phyloP scores from a whole-genome alignment of 2,888 invertebrate genomes.

The Hypomecis atomaria region DNA sequence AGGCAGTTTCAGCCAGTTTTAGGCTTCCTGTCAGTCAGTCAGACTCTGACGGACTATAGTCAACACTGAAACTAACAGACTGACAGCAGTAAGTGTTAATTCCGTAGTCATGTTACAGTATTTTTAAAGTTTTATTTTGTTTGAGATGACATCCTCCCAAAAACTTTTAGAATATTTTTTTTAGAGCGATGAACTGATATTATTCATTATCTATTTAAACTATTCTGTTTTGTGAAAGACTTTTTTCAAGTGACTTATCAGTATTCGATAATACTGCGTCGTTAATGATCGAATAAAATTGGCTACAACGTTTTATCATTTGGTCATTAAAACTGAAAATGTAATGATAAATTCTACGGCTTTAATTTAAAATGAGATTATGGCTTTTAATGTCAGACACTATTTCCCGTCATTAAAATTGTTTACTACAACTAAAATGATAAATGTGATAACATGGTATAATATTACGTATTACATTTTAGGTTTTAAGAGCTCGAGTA shows the following conservation, averaged over 20 bases:
- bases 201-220: too few species aligned
- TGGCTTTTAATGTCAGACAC: conserved; percentile 62
- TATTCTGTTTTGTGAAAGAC: background rate
- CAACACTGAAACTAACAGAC: too few species aligned
- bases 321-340: conserved; percentile 52
- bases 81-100: too few species aligned
- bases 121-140: too few species aligned
- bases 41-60: too few species aligned
- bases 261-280: conserved; percentile 20
- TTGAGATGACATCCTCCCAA: too few species aligned
- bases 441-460: conserved; percentile 46
- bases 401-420: conserved; percentile 77
- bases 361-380: conserved; percentile 60
- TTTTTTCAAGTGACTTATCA: conserved; percentile 9
- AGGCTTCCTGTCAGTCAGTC: too few species aligned
- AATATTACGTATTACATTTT: conserved; percentile 7
- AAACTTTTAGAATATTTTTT: too few species aligned
- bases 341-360: conserved; percentile 57
- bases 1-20: too few species aligned
- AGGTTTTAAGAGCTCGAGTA: conserved; percentile 6
- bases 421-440: conserved; percentile 61
- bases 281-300: conserved; percentile 32
- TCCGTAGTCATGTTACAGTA: too few species aligned
- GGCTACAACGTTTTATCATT: conserved; percentile 40
- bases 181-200: too few species aligned